Evolutionary conservation across 2,888 invertebrate genomes (phyloP), one percentile per base, ranked within the genome.

Genomic region (Volucella zonaria): DNA sequence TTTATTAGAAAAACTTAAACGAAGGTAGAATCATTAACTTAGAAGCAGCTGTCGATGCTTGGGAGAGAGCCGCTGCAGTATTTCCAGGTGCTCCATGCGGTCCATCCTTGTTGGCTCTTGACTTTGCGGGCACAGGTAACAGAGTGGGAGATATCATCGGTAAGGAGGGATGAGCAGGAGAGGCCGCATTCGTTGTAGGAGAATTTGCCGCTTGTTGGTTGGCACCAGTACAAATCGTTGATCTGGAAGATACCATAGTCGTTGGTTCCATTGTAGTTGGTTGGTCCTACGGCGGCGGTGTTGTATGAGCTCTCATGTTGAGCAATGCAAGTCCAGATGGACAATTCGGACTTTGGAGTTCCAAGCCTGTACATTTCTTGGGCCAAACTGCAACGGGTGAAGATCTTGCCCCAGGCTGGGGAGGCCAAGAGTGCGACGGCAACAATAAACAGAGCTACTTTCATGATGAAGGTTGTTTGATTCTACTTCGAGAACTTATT

Each of bases 261-360:
- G 49, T 87, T 87, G 40, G 91, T 91, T 0, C 94, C 93, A 87
- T 94, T 93, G 2, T 86, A 87, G 88, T 94, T 93, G 0, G 91
- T 88, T 15, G 88, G 90, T 0, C 93, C 93, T 45, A 92, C 89
- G 2, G 91, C 92, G 54, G 92, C 88, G 0, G 93, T 93, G 45
- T 92, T 91, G n/a, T 92, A 91, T 43, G 89, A 89, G 85, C 90
- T 91, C 85, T 91, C 91, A 42, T 89, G 89, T 52, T 90, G 82
- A 4, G 89, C 90, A 70, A 91, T 89, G 80, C 91, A 91, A 3
- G 89, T 83, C 91, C 91, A 91, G 8, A 88, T 81, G 1, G 89
- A 79, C 8, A 91, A 74, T 54, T 91, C 91, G 75, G 78, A 43
- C 70, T 89, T 90, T 23, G 90, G 89, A 14, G 90, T 87, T 82